Base-by-base conservation (phyloP, 2,888 invertebrate species). In the Notocelia uddmanniana region DNA sequence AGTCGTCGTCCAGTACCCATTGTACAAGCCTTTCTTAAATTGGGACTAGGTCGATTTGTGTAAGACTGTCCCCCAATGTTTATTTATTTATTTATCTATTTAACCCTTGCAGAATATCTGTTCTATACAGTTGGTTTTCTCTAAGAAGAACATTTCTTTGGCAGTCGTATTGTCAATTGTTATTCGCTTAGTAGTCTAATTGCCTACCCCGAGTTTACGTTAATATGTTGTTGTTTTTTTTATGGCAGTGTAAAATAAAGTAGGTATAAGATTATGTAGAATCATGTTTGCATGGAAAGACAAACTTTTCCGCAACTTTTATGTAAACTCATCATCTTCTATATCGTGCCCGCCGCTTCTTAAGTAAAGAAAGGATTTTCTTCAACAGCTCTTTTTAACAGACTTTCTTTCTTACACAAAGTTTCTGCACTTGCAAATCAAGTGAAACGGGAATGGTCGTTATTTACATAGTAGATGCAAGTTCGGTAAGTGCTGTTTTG, bases 401-500 rank as follows among this genome's bases (percentile, higher is more conserved):
- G 31, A 57, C 18, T 64, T 64, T 54, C n/a, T 21, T 37, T 64
- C 52, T 64, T 50, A 31, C 18, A 18, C 15, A n/a, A 63, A 50
- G 52, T 52, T 52, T 19, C 21, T 34, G 34, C 15, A 21, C 13
- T 64, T n/a, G 23, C 9, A 34, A 70, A 52, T 58, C 50, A 64
- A 66, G 64, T 57, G 50, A 63, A 50, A 37, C 50, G 50, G 26
- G 26, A 37, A 50, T 57, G 52, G 58, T 18, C 11, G 26, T 55
- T 62, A 69, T 70, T 70, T 52, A 57, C 70, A 70, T 70, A 52
- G 64, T 68, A 15, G 52, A 60, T 45, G 60, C 70, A 64, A 59
- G 23, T 52, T 50, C 23, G 37, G 50, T 41, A 64, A 70, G 58
- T 52, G 64, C 64, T 64, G 41, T 15, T 70, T 70, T 59, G 64